phyloP scores from a whole-genome alignment of 2,888 invertebrate species.

The Dione juno region DNA sequence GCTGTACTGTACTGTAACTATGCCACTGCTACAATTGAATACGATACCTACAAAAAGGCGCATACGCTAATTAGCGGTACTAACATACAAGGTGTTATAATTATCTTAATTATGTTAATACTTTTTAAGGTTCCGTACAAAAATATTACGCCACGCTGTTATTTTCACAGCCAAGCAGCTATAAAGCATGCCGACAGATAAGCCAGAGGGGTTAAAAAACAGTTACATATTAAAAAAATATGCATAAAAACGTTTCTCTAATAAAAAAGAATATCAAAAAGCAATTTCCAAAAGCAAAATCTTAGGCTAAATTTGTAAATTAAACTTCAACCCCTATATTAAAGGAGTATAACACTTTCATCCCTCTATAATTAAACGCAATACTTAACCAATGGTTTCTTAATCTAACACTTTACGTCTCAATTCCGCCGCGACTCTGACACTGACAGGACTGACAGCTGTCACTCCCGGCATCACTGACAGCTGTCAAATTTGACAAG shows the following conservation, averaged over 20 bases:
- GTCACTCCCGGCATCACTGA: constrained; percentile 70
- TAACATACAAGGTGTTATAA: background rate
- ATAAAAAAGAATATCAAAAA: background rate
- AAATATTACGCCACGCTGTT: background rate
- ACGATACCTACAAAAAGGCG: no score
- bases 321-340: constrained; percentile 12
- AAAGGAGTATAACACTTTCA: constrained; percentile 10
- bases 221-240: background rate
- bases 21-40: no score
- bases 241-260: background rate
- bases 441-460: constrained; percentile 49
- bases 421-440: constrained; percentile 56
- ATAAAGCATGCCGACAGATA: background rate
- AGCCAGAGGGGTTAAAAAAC: background rate
- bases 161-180: background rate
- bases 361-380: constrained; percentile 69
- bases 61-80: no score
- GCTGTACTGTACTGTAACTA: no score
- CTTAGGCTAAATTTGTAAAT: background rate
- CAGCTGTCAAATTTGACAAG: constrained; percentile 60
- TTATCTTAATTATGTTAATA: background rate
- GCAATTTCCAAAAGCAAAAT: background rate
- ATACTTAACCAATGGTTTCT: constrained; percentile 72
- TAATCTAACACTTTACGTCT: constrained; percentile 70
- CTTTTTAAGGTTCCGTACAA: background rate